These are phyloP conservation scores for Trachythela sp. DNA, from an alignment of 64 coral and sea anemone species.

Conservation along the genomic window DNA sequence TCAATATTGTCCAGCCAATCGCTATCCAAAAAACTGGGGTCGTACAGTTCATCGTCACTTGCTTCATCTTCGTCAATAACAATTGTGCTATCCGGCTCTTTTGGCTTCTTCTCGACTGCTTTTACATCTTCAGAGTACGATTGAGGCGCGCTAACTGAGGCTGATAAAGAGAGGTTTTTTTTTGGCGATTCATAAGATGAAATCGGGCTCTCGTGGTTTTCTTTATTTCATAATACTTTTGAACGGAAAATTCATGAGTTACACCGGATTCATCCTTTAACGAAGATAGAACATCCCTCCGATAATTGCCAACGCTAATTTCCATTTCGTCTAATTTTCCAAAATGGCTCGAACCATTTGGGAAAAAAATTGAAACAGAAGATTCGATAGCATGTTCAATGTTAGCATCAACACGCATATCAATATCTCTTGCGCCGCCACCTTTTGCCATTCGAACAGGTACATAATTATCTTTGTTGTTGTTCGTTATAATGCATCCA, in stretches of 20 bases:
- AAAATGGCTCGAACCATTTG: slow-evolving; percentile 23
- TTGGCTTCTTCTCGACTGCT: slow-evolving; percentile 2
- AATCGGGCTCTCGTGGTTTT: not conserved
- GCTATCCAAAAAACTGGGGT: not conserved
- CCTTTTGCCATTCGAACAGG: not conserved
- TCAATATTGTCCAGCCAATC: not conserved
- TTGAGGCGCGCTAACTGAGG: not conserved
- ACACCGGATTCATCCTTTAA: not conserved
- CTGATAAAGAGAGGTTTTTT: not conserved
- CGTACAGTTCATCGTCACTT: not conserved
- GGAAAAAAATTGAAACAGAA: slow-evolving; percentile 7
- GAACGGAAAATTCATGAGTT: not conserved
- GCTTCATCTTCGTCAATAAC: not conserved
- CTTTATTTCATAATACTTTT: not conserved
- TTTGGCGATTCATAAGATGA: slow-evolving; percentile 23
- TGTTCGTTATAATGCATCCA: slow-evolving; percentile 29
- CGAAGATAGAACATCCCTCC: not conserved
- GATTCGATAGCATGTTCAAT: not conserved
- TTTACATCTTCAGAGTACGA: not conserved
- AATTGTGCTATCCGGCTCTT: not conserved
- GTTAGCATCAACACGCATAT: not conserved
- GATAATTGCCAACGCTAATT: not conserved
- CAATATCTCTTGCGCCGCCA: slow-evolving; percentile 1
- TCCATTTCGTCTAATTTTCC: slow-evolving; percentile 25
- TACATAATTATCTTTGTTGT: slow-evolving; percentile 36